These are phyloP conservation scores for Petrolisthes cinctipes DNA, from an alignment of 2,888 invertebrate species.

Conservation along the genomic window DNA sequence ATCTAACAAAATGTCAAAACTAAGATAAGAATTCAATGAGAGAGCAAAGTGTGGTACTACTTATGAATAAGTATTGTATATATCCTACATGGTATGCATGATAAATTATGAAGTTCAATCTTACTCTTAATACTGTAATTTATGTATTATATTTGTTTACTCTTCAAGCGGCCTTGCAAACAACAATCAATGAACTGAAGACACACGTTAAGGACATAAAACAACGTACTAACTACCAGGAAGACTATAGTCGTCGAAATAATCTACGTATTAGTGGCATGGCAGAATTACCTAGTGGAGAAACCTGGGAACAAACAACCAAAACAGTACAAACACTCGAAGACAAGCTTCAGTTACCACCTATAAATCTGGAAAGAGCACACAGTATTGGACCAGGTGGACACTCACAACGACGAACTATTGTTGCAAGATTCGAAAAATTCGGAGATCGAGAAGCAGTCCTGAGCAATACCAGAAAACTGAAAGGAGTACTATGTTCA, in stretches of 20 bases:
- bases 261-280: not conserved
- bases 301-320: not conserved
- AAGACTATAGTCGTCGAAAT: not conserved
- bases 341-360: not conserved
- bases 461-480: not conserved
- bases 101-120: too few relatives aligned
- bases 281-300: not conserved
- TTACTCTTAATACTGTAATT: too few relatives aligned
- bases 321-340: not conserved
- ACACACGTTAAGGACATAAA: not conserved
- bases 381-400: not conserved
- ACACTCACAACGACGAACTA: not conserved
- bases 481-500: not conserved
- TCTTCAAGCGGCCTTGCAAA: too few relatives aligned
- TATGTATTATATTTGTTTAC: too few relatives aligned
- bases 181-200: too few relatives aligned
- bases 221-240: not conserved
- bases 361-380: not conserved
- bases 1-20: too few relatives aligned
- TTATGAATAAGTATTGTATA: too few relatives aligned
- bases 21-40: too few relatives aligned
- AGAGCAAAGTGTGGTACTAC: too few relatives aligned
- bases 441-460: not conserved
- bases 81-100: too few relatives aligned
- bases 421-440: not conserved